Evolutionary conservation across 2,888 invertebrate genomes (phyloP), one percentile per base, ranked within the genome.

Genomic region (Sminthurides aquaticus): DNA sequence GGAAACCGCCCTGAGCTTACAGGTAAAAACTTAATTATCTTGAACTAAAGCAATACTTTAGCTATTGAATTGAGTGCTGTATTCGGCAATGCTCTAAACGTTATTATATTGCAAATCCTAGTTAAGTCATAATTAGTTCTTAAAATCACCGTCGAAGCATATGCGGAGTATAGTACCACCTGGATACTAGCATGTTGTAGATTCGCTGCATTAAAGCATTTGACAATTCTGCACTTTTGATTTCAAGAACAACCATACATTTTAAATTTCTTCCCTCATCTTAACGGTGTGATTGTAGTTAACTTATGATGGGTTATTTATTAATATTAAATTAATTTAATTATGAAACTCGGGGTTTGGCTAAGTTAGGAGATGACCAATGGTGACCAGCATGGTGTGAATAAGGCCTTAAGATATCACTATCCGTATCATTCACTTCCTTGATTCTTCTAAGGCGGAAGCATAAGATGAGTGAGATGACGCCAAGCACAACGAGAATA

Each of bases 391-490:
- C 65, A 49, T 72, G 72, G 57, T 71, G 71, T 18, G 72, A 72
- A 52, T 74, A 74, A n/a, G 74, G 74, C 24, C 72, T 59, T 25
- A 74, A 58, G 59, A 74, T 74, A 61, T 73, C 71, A 8, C 71
- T 61, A 20, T 67, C 72, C 76, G 75, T 64, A 79, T 79, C 67
- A 52, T 63, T 69, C 26, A 79, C 78, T 68, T 84, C 70, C 67
- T 76, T 76, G 57, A 77, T 80, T 70, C 85, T 82, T 69, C 87
- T 82, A 79, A 90, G 84, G 69, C 88, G 85, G 18, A 88, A 84
- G 76, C 90, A 91, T 65, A 90, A 87, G 0, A 87, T 86, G 71
- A 90, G 81, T 26, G 91, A 81, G 0, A 87, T 86, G 8, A 87
- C 87, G 0, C 85, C 83, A 66, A 91, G 80, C 57, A 89, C 83